These are phyloP conservation scores for Montipora cactus DNA, from an alignment of 64 coral and sea anemone species.

Conservation along the genomic window DNA sequence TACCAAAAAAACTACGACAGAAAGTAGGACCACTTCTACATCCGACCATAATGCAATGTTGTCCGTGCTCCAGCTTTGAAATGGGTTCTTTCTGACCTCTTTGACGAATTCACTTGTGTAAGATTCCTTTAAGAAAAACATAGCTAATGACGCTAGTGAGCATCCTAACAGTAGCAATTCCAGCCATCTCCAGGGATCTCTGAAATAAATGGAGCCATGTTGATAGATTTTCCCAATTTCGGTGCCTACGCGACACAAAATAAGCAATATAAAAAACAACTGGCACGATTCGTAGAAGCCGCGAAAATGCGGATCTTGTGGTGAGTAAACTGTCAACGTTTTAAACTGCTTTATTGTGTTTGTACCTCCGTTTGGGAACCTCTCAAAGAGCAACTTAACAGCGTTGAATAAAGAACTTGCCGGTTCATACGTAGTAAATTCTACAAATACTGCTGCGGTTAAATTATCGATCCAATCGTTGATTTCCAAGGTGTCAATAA, in stretches of 20 bases:
- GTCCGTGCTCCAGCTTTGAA: conserved; percentile 72
- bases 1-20: conserved; percentile 81
- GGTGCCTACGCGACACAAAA: conserved; percentile 48
- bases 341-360: conserved; percentile 29
- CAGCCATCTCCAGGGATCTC: conserved; percentile 74
- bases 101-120: conserved; percentile 65
- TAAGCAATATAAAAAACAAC: conserved; percentile 72
- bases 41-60: conserved; percentile 74
- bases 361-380: conserved; percentile 62
- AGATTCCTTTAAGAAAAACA: conserved; percentile 79
- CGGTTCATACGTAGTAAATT: conserved; percentile 78
- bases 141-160: conserved; percentile 51
- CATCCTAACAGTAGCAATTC: conserved; percentile 65
- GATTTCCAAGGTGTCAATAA: conserved; percentile 31
- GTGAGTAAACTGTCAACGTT: conserved; percentile 67
- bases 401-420: conserved; percentile 66
- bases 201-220: conserved; percentile 56
- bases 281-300: conserved; percentile 72
- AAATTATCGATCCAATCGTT: conserved; percentile 79
- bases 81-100: conserved; percentile 76
- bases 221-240: conserved; percentile 55
- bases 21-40: conserved; percentile 56
- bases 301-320: conserved; percentile 47
- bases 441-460: conserved; percentile 67
- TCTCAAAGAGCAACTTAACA: conserved; percentile 75